A percentile compares a stretch with the other conserved stretches of the same genome.
phyloP scores from a whole-genome alignment of 2,888 invertebrate genomes.

The Aphelenchoides bicaudatus region DNA sequence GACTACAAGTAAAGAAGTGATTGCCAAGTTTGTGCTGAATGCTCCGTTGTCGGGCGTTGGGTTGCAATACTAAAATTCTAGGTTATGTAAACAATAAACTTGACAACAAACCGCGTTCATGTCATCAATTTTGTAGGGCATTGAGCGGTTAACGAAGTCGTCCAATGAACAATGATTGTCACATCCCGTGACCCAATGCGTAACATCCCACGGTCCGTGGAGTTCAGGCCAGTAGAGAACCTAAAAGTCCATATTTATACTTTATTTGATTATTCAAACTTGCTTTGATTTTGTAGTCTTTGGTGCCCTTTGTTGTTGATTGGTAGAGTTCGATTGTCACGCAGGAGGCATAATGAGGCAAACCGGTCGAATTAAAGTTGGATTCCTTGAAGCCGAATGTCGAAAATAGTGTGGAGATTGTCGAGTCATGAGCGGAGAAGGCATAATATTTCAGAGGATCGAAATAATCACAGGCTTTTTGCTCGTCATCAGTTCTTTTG shows the following conservation, averaged over 20 bases:
- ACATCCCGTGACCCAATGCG: background rate
- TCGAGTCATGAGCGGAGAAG: no score
- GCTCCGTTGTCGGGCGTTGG: no score
- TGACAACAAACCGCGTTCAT: no score
- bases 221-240: background rate
- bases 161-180: conserved; percentile 4
- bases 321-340: background rate
- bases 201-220: background rate
- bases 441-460: no score
- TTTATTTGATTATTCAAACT: background rate
- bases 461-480: no score
- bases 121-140: background rate
- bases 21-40: no score
- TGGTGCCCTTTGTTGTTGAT: background rate
- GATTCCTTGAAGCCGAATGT: background rate
- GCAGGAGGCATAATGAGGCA: background rate
- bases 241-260: background rate
- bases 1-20: no score
- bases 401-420: background rate
- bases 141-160: background rate
- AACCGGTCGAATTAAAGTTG: background rate
- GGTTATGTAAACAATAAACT: no score
- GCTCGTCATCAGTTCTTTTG: no score
- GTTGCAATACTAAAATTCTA: no score
- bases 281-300: background rate